phyloP scores from a whole-genome alignment of 2,888 invertebrate species.

The Gerosis bhagava region DNA sequence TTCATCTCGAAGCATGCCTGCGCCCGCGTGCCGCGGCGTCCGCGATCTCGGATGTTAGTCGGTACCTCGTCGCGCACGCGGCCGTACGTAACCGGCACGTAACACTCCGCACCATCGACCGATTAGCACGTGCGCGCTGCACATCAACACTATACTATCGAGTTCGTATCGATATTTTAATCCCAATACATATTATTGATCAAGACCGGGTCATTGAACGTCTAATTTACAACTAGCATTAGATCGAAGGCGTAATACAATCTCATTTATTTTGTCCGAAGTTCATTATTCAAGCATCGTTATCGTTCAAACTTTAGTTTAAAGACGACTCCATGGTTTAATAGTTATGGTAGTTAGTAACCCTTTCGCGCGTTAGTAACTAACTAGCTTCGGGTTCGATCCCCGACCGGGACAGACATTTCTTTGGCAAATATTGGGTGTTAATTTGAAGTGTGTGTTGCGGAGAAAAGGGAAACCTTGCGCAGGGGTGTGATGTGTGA shows the following conservation, averaged over 20 bases:
- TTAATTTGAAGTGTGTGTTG: too few relatives aligned
- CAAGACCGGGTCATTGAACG: slow-evolving; percentile 40
- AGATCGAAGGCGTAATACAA: background rate
- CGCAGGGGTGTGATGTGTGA: too few relatives aligned
- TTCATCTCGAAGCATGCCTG: slow-evolving; percentile 57
- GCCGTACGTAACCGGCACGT: slow-evolving; percentile 55
- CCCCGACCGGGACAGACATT: too few relatives aligned
- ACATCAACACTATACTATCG: slow-evolving; percentile 35
- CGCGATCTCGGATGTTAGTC: slow-evolving; percentile 56
- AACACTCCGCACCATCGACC: slow-evolving; percentile 34
- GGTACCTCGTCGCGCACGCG: slow-evolving; percentile 65
- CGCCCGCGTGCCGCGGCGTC: slow-evolving; percentile 40
- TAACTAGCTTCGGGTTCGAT: too few relatives aligned
- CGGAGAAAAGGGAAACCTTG: too few relatives aligned
- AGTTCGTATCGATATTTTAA: too few relatives aligned
- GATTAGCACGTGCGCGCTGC: slow-evolving; percentile 38
- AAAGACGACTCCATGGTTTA: too few relatives aligned
- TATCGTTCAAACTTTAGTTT: too few relatives aligned
- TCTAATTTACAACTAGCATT: slow-evolving; percentile 26
- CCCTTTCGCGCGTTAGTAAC: too few relatives aligned
- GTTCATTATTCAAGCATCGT: too few relatives aligned
- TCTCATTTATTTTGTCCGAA: background rate
- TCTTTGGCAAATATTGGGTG: too few relatives aligned
- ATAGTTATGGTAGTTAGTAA: too few relatives aligned
- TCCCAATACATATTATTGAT: slow-evolving; percentile 35